phyloP scores from a whole-genome alignment of 2,113 vertebrate species.

The Caranx melampygus region DNA sequence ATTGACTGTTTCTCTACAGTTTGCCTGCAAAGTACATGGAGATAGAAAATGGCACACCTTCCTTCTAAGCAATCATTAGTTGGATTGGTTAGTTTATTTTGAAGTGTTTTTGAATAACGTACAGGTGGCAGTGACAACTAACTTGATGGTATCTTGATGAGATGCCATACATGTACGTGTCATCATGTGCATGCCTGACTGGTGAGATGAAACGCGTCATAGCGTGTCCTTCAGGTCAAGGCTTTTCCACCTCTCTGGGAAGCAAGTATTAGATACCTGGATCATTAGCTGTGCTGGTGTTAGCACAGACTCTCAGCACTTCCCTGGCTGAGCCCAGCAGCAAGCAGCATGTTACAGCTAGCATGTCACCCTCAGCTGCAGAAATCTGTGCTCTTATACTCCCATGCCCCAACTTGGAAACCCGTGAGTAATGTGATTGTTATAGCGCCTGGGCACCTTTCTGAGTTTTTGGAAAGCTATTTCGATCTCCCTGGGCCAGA shows the following conservation, averaged over 20 bases:
- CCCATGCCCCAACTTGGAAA: constrained; percentile 19
- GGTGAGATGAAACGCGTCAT: constrained; percentile 11
- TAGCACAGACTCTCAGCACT: constrained; percentile 32
- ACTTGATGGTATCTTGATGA: constrained; percentile 6
- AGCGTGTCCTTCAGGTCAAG: background rate
- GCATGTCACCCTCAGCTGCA: constrained; percentile 29
- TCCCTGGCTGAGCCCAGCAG: constrained; percentile 30
- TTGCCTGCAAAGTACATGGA: background rate
- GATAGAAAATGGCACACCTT: background rate
- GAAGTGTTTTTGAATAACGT: background rate
- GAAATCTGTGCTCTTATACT: constrained; percentile 41
- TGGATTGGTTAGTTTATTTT: background rate
- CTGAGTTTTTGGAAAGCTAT: constrained; percentile 25
- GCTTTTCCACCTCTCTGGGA: constrained; percentile 23
- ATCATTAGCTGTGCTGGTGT: constrained; percentile 27
- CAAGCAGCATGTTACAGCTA: constrained; percentile 28
- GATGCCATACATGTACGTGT: background rate
- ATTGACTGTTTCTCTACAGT: constrained; percentile 2
- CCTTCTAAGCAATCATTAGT: background rate
- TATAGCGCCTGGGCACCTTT: constrained; percentile 31
- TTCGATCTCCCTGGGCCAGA: background rate
- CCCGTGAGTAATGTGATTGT: constrained; percentile 35
- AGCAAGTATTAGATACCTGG: background rate
- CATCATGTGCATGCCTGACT: background rate
- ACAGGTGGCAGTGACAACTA: background rate